Conservation (phyloP, 2,888 invertebrate genomes). For the Drosophila putrida region DNA sequence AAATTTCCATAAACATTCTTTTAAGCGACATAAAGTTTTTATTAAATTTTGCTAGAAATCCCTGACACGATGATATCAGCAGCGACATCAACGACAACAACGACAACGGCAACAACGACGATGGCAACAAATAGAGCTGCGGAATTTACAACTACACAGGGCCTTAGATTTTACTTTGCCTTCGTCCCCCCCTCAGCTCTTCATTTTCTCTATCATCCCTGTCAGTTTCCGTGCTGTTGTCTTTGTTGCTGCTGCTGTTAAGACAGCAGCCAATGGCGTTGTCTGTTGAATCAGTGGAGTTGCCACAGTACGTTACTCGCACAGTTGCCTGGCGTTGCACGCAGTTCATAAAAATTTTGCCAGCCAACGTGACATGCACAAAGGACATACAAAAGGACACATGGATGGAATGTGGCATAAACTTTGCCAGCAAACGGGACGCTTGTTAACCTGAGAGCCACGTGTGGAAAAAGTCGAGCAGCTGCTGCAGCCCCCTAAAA, state of each 20-base stretch:
- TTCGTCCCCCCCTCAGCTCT: neutral
- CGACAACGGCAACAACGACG: slow-evolving; percentile 43
- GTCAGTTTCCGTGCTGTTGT: neutral
- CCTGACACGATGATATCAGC: slow-evolving; percentile 79
- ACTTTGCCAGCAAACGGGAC: slow-evolving; percentile 50
- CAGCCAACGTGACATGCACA: slow-evolving; percentile 78
- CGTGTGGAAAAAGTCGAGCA: slow-evolving; percentile 28
- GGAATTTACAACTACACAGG: slow-evolving; percentile 73
- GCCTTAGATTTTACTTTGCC: slow-evolving; percentile 41
- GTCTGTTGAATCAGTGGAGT: slow-evolving; percentile 46
- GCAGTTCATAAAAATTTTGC: slow-evolving; percentile 78
- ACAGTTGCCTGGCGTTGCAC: slow-evolving; percentile 58
- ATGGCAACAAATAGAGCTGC: slow-evolving; percentile 72
- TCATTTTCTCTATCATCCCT: neutral
- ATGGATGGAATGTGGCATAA: slow-evolving; percentile 72
- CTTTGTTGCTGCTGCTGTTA: slow-evolving; percentile 33
- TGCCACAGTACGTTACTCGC: slow-evolving; percentile 48
- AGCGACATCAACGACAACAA: slow-evolving; percentile 50
- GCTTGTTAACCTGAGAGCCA: slow-evolving; percentile 71
- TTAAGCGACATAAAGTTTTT: slow-evolving; percentile 84
- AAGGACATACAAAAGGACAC: slow-evolving; percentile 75
- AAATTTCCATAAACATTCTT: slow-evolving; percentile 84
- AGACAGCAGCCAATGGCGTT: slow-evolving; percentile 51
- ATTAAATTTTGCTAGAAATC: slow-evolving; percentile 83
- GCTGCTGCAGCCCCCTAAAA: slow-evolving; percentile 10